These are phyloP conservation scores for Archips crataeganus DNA, from an alignment of 2,888 invertebrate genomes.

Conservation along the genomic window DNA sequence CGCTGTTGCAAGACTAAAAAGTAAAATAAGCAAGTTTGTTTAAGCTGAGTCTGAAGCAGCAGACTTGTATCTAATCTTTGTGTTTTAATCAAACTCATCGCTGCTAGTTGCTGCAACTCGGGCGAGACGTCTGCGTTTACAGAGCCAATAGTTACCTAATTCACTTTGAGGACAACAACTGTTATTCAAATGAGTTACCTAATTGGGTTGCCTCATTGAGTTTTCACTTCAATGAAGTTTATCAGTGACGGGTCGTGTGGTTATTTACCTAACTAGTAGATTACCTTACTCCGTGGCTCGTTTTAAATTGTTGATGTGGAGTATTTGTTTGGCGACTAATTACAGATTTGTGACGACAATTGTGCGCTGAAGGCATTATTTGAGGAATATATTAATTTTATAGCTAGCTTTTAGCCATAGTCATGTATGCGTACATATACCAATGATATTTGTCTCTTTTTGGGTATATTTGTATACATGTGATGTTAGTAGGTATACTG, in stretches of 20 bases:
- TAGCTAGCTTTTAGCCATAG: background rate
- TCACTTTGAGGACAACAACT: constrained; percentile 26
- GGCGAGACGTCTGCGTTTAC: constrained; percentile 12
- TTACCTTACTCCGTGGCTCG: background rate
- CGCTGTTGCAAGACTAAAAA: constrained; percentile 22
- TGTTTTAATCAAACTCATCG: constrained; percentile 3
- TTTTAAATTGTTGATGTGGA: background rate
- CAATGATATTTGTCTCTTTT: no score
- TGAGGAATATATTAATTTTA: background rate
- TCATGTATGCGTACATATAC: background rate
- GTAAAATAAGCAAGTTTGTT: constrained; percentile 14
- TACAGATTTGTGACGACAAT: background rate
- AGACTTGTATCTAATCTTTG: constrained; percentile 10
- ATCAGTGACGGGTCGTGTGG: constrained; percentile 11
- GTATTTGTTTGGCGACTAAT: background rate
- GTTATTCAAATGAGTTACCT: constrained; percentile 25
- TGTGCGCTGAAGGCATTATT: background rate
- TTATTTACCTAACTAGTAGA: constrained; percentile 2
- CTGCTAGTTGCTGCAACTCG: constrained; percentile 1
- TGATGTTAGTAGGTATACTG: background rate
- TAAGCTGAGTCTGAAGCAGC: background rate
- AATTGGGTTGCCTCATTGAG: constrained; percentile 22
- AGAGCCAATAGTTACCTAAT: constrained; percentile 18
- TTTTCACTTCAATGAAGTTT: constrained; percentile 18
- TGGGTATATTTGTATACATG: no score